Percentiles rank a stretch among this genome's conserved stretches.
phyloP scores from a whole-genome alignment of 2,888 invertebrate genomes.

The Vandiemenella viatica region DNA sequence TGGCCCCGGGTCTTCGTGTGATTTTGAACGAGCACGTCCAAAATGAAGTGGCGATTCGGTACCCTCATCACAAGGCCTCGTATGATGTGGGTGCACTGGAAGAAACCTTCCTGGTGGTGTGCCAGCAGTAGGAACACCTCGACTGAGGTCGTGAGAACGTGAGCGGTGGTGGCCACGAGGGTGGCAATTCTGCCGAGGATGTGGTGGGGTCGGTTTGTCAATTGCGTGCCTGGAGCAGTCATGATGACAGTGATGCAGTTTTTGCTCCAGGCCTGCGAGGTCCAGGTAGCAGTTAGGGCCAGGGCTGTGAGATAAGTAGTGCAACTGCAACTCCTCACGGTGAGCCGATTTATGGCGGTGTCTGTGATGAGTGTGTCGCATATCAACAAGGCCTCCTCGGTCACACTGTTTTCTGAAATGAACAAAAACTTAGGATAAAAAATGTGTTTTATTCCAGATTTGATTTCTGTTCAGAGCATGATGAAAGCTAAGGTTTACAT shows the following conservation, averaged over 20 bases:
- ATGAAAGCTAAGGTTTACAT: no score
- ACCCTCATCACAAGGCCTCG: constrained; percentile 14
- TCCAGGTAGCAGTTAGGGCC: constrained; percentile 39
- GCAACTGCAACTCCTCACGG: constrained; percentile 8
- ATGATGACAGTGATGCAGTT: constrained; percentile 22
- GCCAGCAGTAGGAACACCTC: constrained; percentile 11
- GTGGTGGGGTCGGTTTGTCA: constrained; percentile 22
- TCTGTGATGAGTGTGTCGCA: constrained; percentile 17
- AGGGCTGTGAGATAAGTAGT: constrained; percentile 8
- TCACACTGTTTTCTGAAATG: constrained; percentile 14
- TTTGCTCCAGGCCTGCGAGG: constrained; percentile 36
- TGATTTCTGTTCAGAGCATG: no score
- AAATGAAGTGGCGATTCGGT: background rate
- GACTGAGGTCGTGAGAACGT: constrained; percentile 29
- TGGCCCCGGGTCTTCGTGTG: constrained; percentile 7
- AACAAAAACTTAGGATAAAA: no score
- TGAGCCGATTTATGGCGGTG: constrained; percentile 21
- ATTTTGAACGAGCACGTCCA: constrained; percentile 7
- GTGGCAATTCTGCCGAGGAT: constrained; percentile 18
- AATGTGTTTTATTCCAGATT: background rate
- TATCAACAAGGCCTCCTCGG: constrained; percentile 13
- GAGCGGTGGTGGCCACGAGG: constrained; percentile 27
- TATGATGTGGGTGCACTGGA: constrained; percentile 17
- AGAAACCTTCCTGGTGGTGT: no score
- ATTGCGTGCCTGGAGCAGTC: constrained; percentile 24